Evolutionary conservation across 2,797 vertebrate genomes (phyloP).

Genomic region (Danio albolineatus): DNA sequence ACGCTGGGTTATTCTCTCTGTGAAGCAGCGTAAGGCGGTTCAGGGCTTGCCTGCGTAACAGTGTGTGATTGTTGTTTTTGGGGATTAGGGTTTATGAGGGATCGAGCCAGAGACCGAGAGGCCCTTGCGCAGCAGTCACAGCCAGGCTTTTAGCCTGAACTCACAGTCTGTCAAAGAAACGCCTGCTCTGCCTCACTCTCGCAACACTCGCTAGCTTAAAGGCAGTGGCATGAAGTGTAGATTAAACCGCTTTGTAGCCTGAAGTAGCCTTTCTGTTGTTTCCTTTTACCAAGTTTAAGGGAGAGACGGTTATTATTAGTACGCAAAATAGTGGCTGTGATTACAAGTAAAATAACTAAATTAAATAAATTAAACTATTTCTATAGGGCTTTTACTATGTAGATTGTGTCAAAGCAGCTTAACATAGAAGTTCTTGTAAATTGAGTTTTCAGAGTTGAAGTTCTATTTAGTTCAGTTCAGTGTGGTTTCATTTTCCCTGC

Average conservation of each 20-base stretch:
- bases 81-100: constrained; percentile 71
- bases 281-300: background rate
- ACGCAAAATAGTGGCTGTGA: too few relatives aligned
- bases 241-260: background rate
- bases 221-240: background rate
- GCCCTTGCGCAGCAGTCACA: constrained; percentile 34
- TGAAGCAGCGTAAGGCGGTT: constrained; percentile 32
- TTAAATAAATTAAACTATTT: too few relatives aligned
- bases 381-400: too few relatives aligned
- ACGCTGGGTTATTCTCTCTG: constrained; percentile 10
- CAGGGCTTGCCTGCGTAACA: constrained; percentile 53
- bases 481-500: too few relatives aligned
- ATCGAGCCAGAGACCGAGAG: constrained; percentile 41
- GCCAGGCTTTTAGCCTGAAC: constrained; percentile 8
- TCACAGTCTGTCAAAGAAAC: constrained; percentile 7
- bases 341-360: too few relatives aligned
- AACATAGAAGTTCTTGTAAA: too few relatives aligned
- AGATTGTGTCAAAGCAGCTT: too few relatives aligned
- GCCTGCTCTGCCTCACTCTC: background rate
- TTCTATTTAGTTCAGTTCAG: too few relatives aligned
- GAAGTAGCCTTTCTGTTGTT: background rate
- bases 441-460: too few relatives aligned
- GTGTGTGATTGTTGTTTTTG: constrained; percentile 73
- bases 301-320: background rate
- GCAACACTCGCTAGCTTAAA: constrained; percentile 4